Conservation (phyloP, 2,113 vertebrate genomes). For the Columbina picui region DNA sequence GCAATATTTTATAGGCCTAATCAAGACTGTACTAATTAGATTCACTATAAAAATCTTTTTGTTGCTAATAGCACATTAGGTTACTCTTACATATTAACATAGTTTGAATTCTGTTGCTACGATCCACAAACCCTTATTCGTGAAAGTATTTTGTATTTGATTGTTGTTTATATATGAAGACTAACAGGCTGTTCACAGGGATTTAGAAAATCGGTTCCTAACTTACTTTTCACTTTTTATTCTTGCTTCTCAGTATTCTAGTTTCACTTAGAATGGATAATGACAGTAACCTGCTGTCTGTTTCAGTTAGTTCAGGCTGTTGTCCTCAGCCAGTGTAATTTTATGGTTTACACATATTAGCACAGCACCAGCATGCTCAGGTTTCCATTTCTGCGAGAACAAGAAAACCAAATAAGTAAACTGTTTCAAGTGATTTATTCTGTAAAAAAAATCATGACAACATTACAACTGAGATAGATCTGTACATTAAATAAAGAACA, state of each 20-base stretch:
- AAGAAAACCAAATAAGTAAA: conserved; percentile 13
- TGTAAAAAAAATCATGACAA: background rate
- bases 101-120: background rate
- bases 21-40: background rate
- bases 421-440: conserved; percentile 2
- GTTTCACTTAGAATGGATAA: background rate
- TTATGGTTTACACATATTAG: background rate
- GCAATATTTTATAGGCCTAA: background rate
- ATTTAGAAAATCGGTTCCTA: background rate
- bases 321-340: background rate
- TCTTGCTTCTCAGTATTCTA: background rate
- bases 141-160: background rate
- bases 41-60: background rate
- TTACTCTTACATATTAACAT: background rate
- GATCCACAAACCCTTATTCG: background rate
- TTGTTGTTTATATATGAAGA: background rate
- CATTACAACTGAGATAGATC: background rate
- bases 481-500: background rate
- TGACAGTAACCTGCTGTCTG: background rate
- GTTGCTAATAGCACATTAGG: background rate
- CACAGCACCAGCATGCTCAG: background rate
- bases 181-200: background rate
- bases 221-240: conserved; percentile 33
- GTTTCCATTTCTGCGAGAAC: conserved; percentile 13
- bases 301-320: background rate